phyloP scores from a whole-genome alignment of 2,888 invertebrate genomes.

The Eristalis intricaria region DNA sequence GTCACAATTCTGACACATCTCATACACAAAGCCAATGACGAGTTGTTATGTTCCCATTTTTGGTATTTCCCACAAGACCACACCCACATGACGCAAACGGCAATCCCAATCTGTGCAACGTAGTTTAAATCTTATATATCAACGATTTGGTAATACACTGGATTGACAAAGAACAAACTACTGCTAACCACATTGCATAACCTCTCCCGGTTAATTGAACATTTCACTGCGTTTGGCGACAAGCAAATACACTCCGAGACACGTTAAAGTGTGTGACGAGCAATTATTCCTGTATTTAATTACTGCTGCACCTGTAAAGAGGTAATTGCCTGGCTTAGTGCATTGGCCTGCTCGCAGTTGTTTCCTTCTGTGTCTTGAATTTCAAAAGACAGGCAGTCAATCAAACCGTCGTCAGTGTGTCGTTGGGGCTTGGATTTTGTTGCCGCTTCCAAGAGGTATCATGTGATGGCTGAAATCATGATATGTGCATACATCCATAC shows the following conservation, averaged over 20 bases:
- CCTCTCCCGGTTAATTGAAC: not conserved
- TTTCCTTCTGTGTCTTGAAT: not conserved
- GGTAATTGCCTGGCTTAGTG: not conserved
- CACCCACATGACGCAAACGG: not conserved
- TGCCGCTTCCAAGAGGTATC: not conserved
- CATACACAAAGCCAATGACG: too few relatives aligned
- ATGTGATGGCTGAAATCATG: not conserved
- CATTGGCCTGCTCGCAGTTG: not conserved
- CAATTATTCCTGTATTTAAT: not conserved
- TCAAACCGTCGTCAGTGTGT: not conserved
- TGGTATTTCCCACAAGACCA: not conserved
- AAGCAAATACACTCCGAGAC: not conserved
- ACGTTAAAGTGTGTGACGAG: not conserved
- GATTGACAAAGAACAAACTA: not conserved
- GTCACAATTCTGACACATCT: too few relatives aligned
- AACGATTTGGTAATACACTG: not conserved
- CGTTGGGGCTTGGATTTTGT: not conserved
- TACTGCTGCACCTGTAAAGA: not conserved
- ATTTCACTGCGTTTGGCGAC: not conserved
- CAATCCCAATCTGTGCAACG: not conserved
- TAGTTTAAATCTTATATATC: not conserved
- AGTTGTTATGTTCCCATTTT: too few relatives aligned
- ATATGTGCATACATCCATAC: not conserved
- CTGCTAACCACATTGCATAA: not conserved
- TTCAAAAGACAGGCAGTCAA: not conserved